These are phyloP conservation scores for Patiria miniata DNA, from an alignment of 35 echinoderm and acorn worm species.

Conservation along the genomic window DNA sequence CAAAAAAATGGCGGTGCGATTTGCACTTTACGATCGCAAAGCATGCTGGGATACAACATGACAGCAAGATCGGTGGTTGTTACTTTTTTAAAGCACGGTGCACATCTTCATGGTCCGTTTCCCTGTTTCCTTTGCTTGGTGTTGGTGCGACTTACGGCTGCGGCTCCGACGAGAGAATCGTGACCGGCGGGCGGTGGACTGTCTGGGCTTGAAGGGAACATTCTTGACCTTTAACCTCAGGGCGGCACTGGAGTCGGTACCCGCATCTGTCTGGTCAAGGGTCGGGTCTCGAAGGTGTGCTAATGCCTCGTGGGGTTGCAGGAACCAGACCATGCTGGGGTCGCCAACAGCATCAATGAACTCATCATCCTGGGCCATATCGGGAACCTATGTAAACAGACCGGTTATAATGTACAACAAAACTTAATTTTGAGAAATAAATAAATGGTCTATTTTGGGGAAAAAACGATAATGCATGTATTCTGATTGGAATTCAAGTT, in stretches of 20 bases:
- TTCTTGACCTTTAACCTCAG: neutral
- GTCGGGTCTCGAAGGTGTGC: constrained; percentile 41
- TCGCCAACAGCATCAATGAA: constrained; percentile 56
- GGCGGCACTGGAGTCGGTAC: neutral
- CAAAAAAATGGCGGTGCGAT: too few relatives aligned
- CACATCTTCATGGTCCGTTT: constrained; percentile 7
- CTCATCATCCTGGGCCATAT: constrained; percentile 47
- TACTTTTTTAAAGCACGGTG: neutral
- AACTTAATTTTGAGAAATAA: neutral
- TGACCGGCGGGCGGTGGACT: neutral
- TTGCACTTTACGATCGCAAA: too few relatives aligned
- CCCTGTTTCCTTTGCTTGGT: neutral
- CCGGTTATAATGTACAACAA: too few relatives aligned
- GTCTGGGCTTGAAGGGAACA: constrained; percentile 2
- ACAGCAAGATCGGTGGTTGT: too few relatives aligned
- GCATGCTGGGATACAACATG: too few relatives aligned
- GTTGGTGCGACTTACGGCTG: neutral
- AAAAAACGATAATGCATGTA: too few relatives aligned
- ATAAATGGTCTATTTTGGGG: too few relatives aligned
- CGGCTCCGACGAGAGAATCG: neutral
- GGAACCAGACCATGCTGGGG: constrained; percentile 74
- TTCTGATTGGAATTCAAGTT: neutral
- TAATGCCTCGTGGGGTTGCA: constrained; percentile 76
- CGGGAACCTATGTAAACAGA: constrained; percentile 46
- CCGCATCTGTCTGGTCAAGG: neutral